phyloP scores from a whole-genome alignment of 2,888 invertebrate species.

The Melangyna quadrimaculata region DNA sequence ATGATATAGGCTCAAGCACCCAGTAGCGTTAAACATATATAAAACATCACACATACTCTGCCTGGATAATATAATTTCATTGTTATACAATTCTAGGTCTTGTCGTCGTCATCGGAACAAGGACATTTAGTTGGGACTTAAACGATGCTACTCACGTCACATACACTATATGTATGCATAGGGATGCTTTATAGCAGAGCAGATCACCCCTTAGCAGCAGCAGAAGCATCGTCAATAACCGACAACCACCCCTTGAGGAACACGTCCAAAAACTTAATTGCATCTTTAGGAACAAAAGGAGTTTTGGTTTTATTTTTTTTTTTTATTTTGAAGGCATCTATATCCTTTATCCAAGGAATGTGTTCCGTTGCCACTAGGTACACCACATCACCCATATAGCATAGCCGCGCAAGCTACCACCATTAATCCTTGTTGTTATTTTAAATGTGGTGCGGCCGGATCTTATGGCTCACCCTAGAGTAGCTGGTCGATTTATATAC shows the following conservation, averaged over 20 bases:
- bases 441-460: conserved; percentile 67
- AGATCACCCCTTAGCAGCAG: conserved; percentile 15
- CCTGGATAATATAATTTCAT: conserved; percentile 41
- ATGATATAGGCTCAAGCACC: conserved; percentile 55
- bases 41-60: conserved; percentile 21
- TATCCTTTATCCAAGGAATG: conserved; percentile 53
- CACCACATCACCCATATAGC: conserved; percentile 30
- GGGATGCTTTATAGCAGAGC: conserved; percentile 20
- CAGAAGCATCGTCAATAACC: background rate
- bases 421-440: conserved; percentile 70
- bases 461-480: conserved; percentile 70
- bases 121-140: conserved; percentile 42
- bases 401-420: conserved; percentile 16
- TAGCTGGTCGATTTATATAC: conserved; percentile 37
- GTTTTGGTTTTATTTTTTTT: background rate
- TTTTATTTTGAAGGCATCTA: conserved; percentile 19
- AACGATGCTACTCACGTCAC: conserved; percentile 52
- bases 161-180: background rate
- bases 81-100: conserved; percentile 34
- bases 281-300: conserved; percentile 65
- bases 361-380: conserved; percentile 16
- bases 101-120: conserved; percentile 12
- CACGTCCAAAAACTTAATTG: conserved; percentile 63
- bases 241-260: conserved; percentile 34
- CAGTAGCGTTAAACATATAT: conserved; percentile 45